Percentiles rank a stretch among this genome's conserved stretches.
Conservation (phyloP, 2,888 invertebrate genomes). For the Synergus laeviventris region DNA sequence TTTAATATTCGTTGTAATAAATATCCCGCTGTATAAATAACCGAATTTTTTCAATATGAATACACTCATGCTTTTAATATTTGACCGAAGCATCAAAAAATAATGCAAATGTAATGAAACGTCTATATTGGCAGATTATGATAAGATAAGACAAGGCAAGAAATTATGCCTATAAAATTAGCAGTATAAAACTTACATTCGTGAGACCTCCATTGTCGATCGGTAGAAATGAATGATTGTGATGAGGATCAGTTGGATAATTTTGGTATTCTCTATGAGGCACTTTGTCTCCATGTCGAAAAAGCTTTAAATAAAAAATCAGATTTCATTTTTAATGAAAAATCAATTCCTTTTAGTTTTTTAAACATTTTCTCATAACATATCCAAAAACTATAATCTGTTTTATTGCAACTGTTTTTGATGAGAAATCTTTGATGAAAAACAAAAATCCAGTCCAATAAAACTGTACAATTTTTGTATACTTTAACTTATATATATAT, state of each 20-base stretch:
- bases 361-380: no score
- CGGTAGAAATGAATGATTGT: conserved; percentile 75
- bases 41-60: no score
- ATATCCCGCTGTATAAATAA: no score
- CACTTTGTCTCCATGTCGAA: conserved; percentile 80
- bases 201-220: conserved; percentile 79
- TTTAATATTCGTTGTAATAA: background rate
- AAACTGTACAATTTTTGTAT: no score
- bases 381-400: no score
- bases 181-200: conserved; percentile 70
- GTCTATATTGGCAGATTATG: background rate
- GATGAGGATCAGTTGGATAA: conserved; percentile 78
- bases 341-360: background rate
- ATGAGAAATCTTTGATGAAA: no score
- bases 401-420: no score
- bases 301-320: conserved; percentile 73
- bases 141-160: conserved; percentile 5
- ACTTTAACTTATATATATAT: no score
- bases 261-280: conserved; percentile 77
- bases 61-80: background rate
- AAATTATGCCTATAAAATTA: background rate
- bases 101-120: no score
- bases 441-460: no score
- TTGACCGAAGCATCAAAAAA: no score
- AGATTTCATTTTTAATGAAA: background rate